Evolutionary conservation across 1,140 invertebrate genomes (phyloP), one percentile per base, ranked within the genome.

Genomic region (Aphelinus certus): DNA sequence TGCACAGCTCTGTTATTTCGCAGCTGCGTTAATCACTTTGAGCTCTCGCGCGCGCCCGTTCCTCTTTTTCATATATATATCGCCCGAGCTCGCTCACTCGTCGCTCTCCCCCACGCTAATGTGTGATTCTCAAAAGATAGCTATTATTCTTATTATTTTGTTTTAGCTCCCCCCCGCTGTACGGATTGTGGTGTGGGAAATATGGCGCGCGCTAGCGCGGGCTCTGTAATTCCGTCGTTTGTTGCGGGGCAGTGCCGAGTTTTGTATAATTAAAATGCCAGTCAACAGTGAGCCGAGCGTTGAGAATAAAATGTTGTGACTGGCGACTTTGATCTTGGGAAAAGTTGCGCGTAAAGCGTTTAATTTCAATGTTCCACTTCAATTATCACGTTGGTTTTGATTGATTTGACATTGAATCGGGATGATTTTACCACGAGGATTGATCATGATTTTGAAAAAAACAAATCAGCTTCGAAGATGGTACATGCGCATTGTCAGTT

Each of bases 241-340:
- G 43, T 47, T 3, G 51, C 43, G n/a, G 6, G 10, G 42, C 10
- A 49, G 56, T 55, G 47, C 53, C 51, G 9, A n/a, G 46, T 48
- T 53, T 71, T 71, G 57, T 60, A 51, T 64, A 69, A 75, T 75
- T 70, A 69, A 75, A 75, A 61, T 64, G 67, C 67, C 67, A 69
- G 64, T 69, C 73, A 70, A 61, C 10, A 64, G 84, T 84, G 82
- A 80, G 76, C 0, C 26, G 26, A 26, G 26, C 26, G 26, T 26
- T 26, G 26, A 26, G 26, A 26, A 26, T 26, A 26, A 26, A 26
- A 26, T 26, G 26, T 26, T 26, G 26, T 26, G 26, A 26, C 26
- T 26, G 26, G 26, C 26, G 26, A 26, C 26, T 26, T 26, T 26
- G 26, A 26, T 26, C 26, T 26, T 26, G 26, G 26, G 26, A 26